Base-by-base conservation (phyloP, 2,888 invertebrate genomes). In the Tetrapedia diversipes region DNA sequence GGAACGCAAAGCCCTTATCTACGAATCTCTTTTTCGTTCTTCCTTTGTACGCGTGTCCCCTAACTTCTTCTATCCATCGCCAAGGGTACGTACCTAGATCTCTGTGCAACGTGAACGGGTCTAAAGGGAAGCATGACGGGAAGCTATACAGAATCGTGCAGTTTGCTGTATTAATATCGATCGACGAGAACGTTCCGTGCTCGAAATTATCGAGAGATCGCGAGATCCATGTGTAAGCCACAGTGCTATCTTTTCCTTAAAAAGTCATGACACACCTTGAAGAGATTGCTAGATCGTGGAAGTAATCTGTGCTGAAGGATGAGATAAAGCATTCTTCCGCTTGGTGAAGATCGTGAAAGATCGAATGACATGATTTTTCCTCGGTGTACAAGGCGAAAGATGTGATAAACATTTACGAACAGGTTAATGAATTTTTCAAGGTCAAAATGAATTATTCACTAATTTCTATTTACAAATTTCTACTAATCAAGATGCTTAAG, bases 1-100 rank as follows among this genome's bases (percentile, higher is more conserved):
- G 63, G 71, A 80, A 78, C 80, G 82, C 77, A 74, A 80, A 81
- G 69, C 80, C 80, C 82, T 82, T 84, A 84, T 84, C 84, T 80
- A 71, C 34, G 60, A 54, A 61, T 70, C 75, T 59, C 69, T 68
- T 60, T 61, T 27, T 49, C 19, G 27, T 32, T 47, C 53, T 47
- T 34, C 56, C 22, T 27, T 10, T 32, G 47, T 34, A 14, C 24
- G 24, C 27, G 34, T 22, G 39, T 45, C 19, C 39, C 41, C 41
- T 27, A 43, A 60, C 45, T 29, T 45, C 39, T 41, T 69, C 53
- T 51, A 69, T 71, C 77, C 45, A 51, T 47, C 57, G 27, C 43
- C 32, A 61, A 19, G 32, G 56, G 70, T 74, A 82, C 19, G 19
- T 45, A n/a, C 19, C 19, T 82, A 72, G 51, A 78, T 76, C 68